Base-by-base conservation (phyloP, 2,113 vertebrate genomes). In the Leuciscus idus region DNA sequence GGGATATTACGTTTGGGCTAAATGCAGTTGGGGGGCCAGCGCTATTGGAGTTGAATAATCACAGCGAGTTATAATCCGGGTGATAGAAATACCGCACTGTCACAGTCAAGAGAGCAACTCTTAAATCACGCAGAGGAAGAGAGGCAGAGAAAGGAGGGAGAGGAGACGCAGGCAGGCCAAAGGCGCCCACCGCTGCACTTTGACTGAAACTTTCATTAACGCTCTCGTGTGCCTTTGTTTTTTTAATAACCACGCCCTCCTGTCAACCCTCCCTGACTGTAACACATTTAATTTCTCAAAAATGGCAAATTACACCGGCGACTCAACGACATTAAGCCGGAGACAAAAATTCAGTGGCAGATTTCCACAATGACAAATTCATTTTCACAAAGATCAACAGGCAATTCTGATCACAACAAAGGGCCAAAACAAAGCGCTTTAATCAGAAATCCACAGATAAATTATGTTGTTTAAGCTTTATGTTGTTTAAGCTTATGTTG, bases 1-100 rank as follows among this genome's bases (percentile, higher is more conserved):
- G 95, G 95, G 97, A 99, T 99, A 99, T 99, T 99, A 98, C 97
- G 96, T 97, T 97, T 97, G 96, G 96, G 96, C 95, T 96, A 94
- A 97, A 96, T 97, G 96, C 96, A 96, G 97, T 96, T 94, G 96
- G 90, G 96, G 96, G 88, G 81, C 96, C 96, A 95, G 94, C 95
- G 95, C 96, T 96, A 93, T 97, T 96, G 96, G 95, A 96, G 96
- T 95, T 98, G 96, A 98, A 98, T 99, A 97, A 98, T 97, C 96
- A 94, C 95, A 94, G 94, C 95, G 93, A 96, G 92, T 97, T 97
- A 96, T 97, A 98, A 98, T 97, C 96, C 95, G 95, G 94, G 94
- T 96, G 97, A 97, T 96, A 97, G 96, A 97, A 98, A 99, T 97
- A 97, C 96, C 92, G 95, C 97, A 96, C 96, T 98, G 97, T 98